Conservation (phyloP, 2,797 vertebrate species). For the Chanos chanos region DNA sequence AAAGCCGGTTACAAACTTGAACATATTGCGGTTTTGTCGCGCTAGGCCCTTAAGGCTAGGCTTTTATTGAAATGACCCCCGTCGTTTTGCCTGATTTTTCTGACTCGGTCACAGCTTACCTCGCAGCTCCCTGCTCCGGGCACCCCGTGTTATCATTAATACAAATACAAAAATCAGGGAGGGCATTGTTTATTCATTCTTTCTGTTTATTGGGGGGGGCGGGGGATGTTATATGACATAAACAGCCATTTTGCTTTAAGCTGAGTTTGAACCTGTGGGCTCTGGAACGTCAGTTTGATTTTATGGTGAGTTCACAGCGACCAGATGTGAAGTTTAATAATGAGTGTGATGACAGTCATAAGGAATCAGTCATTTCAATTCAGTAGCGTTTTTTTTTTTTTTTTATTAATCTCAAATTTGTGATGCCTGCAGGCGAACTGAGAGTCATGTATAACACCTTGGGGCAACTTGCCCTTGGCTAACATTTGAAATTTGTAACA, state of each 20-base stretch:
- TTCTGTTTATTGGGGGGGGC: constrained; percentile 33
- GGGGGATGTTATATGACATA: constrained; percentile 25
- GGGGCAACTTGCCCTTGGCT: constrained; percentile 24
- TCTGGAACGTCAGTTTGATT: too few species aligned
- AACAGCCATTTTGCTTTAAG: constrained; percentile 17
- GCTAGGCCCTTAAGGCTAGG: constrained; percentile 28
- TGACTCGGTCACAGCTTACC: constrained; percentile 35
- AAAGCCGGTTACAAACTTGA: constrained; percentile 37
- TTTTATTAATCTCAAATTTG: constrained; percentile 38
- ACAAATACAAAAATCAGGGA: constrained; percentile 23
- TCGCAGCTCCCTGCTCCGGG: constrained; percentile 21
- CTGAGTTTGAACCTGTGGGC: too few species aligned
- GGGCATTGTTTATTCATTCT: constrained; percentile 20
- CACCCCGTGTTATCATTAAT: constrained; percentile 30
- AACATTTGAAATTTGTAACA: constrained; percentile 37
- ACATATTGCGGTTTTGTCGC: constrained; percentile 15
- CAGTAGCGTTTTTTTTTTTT: too few species aligned
- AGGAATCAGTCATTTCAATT: constrained; percentile 26
- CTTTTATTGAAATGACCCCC: constrained; percentile 48
- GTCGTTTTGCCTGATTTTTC: constrained; percentile 33
- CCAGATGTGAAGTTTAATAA: constrained; percentile 35
- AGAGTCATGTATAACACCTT: constrained; percentile 17
- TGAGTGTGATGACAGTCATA: constrained; percentile 31
- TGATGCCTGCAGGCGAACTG: constrained; percentile 23
- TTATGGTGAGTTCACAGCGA: too few species aligned